A percentile compares a stretch with the other conserved stretches of the same genome.
These are phyloP conservation scores for Oscheius sp. DNA, from an alignment of 1,140 invertebrate species.

Conservation along the genomic window DNA sequence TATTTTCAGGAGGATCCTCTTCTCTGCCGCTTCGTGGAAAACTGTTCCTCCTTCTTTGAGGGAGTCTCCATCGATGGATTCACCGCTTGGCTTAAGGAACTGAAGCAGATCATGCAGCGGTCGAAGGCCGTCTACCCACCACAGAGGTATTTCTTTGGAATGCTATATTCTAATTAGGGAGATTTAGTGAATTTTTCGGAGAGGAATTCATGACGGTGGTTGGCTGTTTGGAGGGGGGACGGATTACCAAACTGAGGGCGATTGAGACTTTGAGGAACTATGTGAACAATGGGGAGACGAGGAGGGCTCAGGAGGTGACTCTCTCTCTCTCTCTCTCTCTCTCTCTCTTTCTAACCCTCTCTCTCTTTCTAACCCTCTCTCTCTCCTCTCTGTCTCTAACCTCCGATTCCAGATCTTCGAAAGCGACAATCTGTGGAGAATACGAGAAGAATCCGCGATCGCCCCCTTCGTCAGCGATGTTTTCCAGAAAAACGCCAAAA, in stretches of 20 bases:
- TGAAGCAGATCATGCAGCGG: constrained; percentile 22
- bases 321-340: neutral
- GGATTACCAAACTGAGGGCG: neutral
- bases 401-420: neutral
- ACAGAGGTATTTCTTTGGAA: constrained; percentile 6
- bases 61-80: neutral
- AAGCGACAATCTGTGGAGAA: neutral
- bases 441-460: neutral
- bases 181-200: constrained; percentile 1
- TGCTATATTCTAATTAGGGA: neutral
- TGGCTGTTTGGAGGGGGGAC: neutral
- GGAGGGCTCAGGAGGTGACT: neutral
- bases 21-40: constrained; percentile 11
- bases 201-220: neutral
- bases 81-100: constrained; percentile 21
- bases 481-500: neutral
- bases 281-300: neutral
- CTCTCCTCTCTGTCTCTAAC: too few relatives aligned
- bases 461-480: neutral
- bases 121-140: constrained; percentile 23
- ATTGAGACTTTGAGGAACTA: neutral
- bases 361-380: too few relatives aligned
- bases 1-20: constrained; percentile 19
- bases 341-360: neutral
- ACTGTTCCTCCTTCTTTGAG: neutral